Evolutionary conservation across 2,113 vertebrate genomes (phyloP).

Genomic region (Amphiprion percula): DNA sequence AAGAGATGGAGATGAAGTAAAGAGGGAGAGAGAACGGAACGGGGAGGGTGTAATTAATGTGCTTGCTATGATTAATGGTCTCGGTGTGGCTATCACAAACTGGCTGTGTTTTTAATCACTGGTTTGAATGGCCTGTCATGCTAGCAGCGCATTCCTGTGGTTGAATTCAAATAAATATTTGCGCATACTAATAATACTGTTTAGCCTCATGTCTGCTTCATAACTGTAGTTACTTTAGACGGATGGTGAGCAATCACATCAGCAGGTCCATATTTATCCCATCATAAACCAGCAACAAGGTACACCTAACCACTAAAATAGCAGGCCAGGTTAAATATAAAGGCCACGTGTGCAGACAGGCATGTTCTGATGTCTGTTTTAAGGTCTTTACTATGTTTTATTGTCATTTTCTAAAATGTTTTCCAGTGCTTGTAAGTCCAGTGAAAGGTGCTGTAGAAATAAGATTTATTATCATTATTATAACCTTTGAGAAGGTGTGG

Average conservation of each 20-base stretch:
- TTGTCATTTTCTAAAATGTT: too few relatives aligned
- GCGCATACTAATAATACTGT: slow-evolving; percentile 32
- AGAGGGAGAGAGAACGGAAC: slow-evolving; percentile 18
- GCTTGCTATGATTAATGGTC: slow-evolving; percentile 76
- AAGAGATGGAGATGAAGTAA: neutral
- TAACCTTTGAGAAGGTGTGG: neutral
- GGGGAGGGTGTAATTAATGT: slow-evolving; percentile 72
- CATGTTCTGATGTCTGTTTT: too few relatives aligned
- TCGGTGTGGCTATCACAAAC: slow-evolving; percentile 68
- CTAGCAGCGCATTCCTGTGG: slow-evolving; percentile 21
- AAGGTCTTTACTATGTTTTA: too few relatives aligned
- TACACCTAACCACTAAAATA: neutral
- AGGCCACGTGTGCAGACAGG: too few relatives aligned
- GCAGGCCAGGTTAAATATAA: neutral
- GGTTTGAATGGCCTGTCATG: slow-evolving; percentile 58
- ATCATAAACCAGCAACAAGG: slow-evolving; percentile 9
- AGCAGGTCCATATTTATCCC: neutral
- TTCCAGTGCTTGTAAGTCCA: too few relatives aligned
- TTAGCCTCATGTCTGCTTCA: slow-evolving; percentile 5
- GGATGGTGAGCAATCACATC: neutral
- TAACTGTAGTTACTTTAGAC: neutral
- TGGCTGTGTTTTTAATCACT: slow-evolving; percentile 73
- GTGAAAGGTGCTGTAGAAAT: too few relatives aligned
- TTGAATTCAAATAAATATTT: slow-evolving; percentile 67
- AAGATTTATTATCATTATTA: neutral